phyloP scores from a whole-genome alignment of 2,888 invertebrate species.

The Eristalis pertinax region DNA sequence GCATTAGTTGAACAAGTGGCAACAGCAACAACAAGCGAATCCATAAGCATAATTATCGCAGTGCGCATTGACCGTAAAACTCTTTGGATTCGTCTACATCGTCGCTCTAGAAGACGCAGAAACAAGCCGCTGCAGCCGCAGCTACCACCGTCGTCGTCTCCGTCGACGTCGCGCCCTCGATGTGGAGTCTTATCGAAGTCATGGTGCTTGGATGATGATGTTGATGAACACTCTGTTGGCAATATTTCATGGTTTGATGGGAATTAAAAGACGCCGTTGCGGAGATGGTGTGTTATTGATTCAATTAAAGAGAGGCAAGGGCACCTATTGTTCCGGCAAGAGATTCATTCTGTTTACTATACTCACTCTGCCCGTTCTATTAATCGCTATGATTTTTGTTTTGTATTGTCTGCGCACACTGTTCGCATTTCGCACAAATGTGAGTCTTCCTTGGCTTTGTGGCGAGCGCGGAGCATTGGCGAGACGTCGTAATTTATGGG shows the following conservation, averaged over 20 bases:
- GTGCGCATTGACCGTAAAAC: constrained; percentile 69
- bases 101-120: background rate
- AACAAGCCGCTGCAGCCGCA: background rate
- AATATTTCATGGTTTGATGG: constrained; percentile 64
- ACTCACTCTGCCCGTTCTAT: constrained; percentile 20
- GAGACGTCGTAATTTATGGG: background rate
- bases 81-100: constrained; percentile 36
- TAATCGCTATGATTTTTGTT: constrained; percentile 5
- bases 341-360: constrained; percentile 35
- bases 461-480: background rate
- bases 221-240: constrained; percentile 52
- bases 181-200: constrained; percentile 29
- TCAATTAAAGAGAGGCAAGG: constrained; percentile 67
- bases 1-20: background rate
- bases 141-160: background rate
- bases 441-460: background rate
- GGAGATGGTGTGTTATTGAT: constrained; percentile 60
- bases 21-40: background rate
- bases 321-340: constrained; percentile 62
- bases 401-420: constrained; percentile 2
- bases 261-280: constrained; percentile 48
- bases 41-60: constrained; percentile 32
- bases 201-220: constrained; percentile 38
- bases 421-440: background rate
- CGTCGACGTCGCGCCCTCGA: background rate